Base-by-base conservation (phyloP, 2,113 vertebrate genomes). In the Cygnus atratus region DNA sequence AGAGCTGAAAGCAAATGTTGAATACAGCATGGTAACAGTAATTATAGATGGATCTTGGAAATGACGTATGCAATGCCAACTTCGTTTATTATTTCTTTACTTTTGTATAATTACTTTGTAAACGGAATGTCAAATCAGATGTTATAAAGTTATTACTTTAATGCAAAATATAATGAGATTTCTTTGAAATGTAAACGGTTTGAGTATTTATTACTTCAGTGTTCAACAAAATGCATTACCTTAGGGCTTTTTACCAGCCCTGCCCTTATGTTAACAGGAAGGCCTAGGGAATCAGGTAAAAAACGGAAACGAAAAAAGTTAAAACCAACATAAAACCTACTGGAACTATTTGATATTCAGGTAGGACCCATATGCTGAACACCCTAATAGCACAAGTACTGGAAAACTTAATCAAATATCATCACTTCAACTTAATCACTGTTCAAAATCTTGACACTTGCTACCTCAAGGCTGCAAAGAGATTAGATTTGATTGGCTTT, bases 261-360 rank as follows among this genome's bases (percentile, higher is more conserved):
- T 97, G 97, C 98, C 98, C 98, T 98, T 99, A 98, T 99, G 98
- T 98, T 99, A 98, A 98, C 99, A 99, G 99, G 99, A 98, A 99
- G 98, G 96, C 98, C 97, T 98, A 99, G 98, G 98, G 98, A 98
- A 98, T 99, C 98, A 98, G 98, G 98, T 99, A 99, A 98, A 99
- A 99, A 99, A 98, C 98, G 99, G 98, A 99, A 99, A 99, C 98
- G 98, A 98, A 99, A 99, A 98, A 99, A 98, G 97, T 98, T 98
- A 98, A 99, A 98, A 97, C 97, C 98, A 96, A 98, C 98, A 97
- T 99, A 99, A 98, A 98, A 98, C 96, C 97, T 94, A 97, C 93
- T 97, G 98, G 97, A 98, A 97, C 98, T 98, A 97, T 98, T 98
- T 97, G 97, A 97, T 97, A 93, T 98, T 98, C 99, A 99, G 99